Percentiles rank a stretch among this genome's conserved stretches.
phyloP scores from a whole-genome alignment of 2,113 vertebrate genomes.

The Ammodytes dubius region DNA sequence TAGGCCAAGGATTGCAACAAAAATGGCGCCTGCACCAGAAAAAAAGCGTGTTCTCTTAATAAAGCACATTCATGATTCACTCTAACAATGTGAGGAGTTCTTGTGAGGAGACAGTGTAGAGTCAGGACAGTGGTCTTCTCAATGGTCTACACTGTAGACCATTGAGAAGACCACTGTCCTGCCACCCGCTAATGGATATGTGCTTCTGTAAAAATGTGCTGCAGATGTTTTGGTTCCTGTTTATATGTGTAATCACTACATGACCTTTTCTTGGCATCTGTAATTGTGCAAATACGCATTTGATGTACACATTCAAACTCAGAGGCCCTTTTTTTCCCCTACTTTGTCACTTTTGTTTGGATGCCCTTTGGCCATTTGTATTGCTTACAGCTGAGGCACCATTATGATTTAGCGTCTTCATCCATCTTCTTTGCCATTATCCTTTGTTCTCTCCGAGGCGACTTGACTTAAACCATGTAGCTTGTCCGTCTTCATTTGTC shows the following conservation, averaged over 20 bases:
- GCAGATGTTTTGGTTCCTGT: slow-evolving; percentile 27
- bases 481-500: slow-evolving; percentile 71
- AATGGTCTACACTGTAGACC: too few species aligned
- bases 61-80: too few species aligned
- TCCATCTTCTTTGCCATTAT: slow-evolving; percentile 52
- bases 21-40: too few species aligned
- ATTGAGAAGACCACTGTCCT: neutral
- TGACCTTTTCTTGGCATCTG: slow-evolving; percentile 31
- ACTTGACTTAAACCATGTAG: slow-evolving; percentile 59
- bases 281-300: slow-evolving; percentile 37
- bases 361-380: slow-evolving; percentile 17
- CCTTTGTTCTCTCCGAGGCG: slow-evolving; percentile 61
- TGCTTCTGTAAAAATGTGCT: neutral
- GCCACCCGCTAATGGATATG: neutral
- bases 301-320: slow-evolving; percentile 36
- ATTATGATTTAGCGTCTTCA: slow-evolving; percentile 52
- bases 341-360: slow-evolving; percentile 43
- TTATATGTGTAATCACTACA: slow-evolving; percentile 24
- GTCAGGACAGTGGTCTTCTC: too few species aligned
- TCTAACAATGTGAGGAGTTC: too few species aligned
- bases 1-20: too few species aligned
- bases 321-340: slow-evolving; percentile 7
- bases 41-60: too few species aligned
- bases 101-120: neutral
- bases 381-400: slow-evolving; percentile 38